Base-by-base conservation (phyloP, 2,888 invertebrate species). In the Zeuzera pyrina region DNA sequence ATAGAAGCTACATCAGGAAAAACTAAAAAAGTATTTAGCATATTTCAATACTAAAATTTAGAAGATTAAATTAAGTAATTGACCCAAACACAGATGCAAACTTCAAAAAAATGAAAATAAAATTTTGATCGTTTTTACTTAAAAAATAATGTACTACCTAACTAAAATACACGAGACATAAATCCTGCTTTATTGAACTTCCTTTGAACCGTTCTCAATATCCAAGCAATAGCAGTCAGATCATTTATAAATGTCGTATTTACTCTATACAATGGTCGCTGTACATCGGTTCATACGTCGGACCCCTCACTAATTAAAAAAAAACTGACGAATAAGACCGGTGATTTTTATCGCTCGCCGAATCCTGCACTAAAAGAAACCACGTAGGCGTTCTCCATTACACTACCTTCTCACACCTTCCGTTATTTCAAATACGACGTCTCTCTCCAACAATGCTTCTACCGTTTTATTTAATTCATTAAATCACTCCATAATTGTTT, bases 241-340 rank as follows among this genome's bases (percentile, higher is more conserved):
- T 65, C 68, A 70, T 71, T 74, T 69, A 59, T 69, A 71, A 61
- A 64, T 57, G 63, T 68, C 67, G 66, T 79, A 74, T 74, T 77
- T 70, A 69, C 70, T 61, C 50, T 49, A 66, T 59, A 79, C 78
- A 79, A 81, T 78, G 71, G 77, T 69, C 52, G 58, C 45, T 49
- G 47, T 71, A 61, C 57, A 60, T 64, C 60, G 58, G 67, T 79
- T 83, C 83, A 71, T 81, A 81, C 74, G 72, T 59, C 59, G 46
- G 67, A 67, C 69, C 78, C 76, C 76, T 76, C 64, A 67, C 70
- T 78, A 83, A 81, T 81, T 81, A 83, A 79, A 81, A 78, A 70
- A 78, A 72, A 54, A 49, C 77, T 65, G 77, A 83, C 83, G 83
- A 83, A 83, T 83, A 73, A 81, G 70, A 76, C 78, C 71, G 64